These are phyloP conservation scores for Drosophila nr. medialis DNA, from an alignment of 2,888 invertebrate species.

Conservation along the genomic window DNA sequence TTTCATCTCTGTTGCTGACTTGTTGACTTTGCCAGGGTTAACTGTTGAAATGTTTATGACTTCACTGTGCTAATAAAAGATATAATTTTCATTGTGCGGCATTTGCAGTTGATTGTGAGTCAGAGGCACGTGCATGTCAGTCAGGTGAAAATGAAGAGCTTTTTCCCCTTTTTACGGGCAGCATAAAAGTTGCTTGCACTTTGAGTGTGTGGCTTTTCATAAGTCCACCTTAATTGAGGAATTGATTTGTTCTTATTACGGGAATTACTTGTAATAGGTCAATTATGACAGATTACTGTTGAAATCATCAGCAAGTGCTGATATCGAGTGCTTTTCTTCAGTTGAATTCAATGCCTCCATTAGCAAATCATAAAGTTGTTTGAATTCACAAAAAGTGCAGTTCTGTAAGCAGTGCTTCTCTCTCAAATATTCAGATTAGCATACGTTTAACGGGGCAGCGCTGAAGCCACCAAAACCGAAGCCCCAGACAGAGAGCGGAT, in stretches of 20 bases:
- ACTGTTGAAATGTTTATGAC: slow-evolving; percentile 78
- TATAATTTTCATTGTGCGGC: slow-evolving; percentile 60
- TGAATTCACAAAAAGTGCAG: neutral
- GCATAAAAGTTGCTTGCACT: slow-evolving; percentile 11
- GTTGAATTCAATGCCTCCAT: neutral
- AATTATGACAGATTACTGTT: neutral
- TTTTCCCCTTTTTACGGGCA: slow-evolving; percentile 28
- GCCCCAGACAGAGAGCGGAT: neutral
- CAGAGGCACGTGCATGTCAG: slow-evolving; percentile 39
- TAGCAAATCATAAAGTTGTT: neutral
- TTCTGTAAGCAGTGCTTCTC: neutral
- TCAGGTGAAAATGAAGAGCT: slow-evolving; percentile 46
- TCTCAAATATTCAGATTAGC: slow-evolving; percentile 64
- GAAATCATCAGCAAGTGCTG: neutral
- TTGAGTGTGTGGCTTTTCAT: slow-evolving; percentile 2
- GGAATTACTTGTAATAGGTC: neutral
- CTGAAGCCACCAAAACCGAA: slow-evolving; percentile 24
- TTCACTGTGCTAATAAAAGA: slow-evolving; percentile 78
- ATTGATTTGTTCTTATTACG: slow-evolving; percentile 1
- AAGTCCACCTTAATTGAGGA: neutral
- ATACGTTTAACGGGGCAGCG: slow-evolving; percentile 55
- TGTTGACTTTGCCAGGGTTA: slow-evolving; percentile 73
- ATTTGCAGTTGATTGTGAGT: neutral
- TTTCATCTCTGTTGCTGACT: slow-evolving; percentile 76
- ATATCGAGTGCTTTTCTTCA: neutral